Conservation (phyloP, 2,888 invertebrate species). For the Mimas tiliae region DNA sequence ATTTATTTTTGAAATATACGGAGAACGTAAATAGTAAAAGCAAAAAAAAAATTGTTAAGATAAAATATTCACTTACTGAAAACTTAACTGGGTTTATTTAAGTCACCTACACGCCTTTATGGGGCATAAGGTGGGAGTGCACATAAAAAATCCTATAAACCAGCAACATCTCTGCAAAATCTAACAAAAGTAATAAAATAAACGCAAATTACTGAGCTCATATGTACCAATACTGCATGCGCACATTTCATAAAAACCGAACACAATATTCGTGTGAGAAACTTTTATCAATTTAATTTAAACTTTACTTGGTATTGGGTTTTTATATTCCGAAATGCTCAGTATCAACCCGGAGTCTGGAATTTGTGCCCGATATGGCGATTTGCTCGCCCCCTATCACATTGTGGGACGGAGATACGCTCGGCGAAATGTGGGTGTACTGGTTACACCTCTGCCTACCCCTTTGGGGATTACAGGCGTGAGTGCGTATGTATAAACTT, state of each 20-base stretch:
- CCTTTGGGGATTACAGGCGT: too few species aligned
- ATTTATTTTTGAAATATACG: too few species aligned
- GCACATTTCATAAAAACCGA: slow-evolving; percentile 16
- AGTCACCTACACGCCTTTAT: not conserved
- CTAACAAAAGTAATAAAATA: slow-evolving; percentile 17
- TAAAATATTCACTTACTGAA: not conserved
- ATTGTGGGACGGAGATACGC: too few species aligned
- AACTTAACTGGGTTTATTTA: not conserved
- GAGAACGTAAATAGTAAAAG: not conserved
- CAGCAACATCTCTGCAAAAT: slow-evolving; percentile 14
- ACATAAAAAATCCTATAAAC: slow-evolving; percentile 18
- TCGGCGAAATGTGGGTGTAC: too few species aligned
- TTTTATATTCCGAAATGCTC: too few species aligned
- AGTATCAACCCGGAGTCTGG: too few species aligned
- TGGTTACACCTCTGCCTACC: too few species aligned
- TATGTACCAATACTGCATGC: slow-evolving; percentile 14
- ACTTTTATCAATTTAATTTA: too few species aligned
- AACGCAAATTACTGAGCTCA: slow-evolving; percentile 21
- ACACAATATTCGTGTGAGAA: slow-evolving; percentile 10
- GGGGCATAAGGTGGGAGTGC: not conserved
- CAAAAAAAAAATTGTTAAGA: not conserved
- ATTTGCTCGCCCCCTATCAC: too few species aligned
- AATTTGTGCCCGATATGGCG: too few species aligned
- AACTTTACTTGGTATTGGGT: too few species aligned
- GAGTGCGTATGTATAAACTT: too few species aligned